Conservation (phyloP, 2,888 invertebrate species). For the Amblyjoppa proteus region DNA sequence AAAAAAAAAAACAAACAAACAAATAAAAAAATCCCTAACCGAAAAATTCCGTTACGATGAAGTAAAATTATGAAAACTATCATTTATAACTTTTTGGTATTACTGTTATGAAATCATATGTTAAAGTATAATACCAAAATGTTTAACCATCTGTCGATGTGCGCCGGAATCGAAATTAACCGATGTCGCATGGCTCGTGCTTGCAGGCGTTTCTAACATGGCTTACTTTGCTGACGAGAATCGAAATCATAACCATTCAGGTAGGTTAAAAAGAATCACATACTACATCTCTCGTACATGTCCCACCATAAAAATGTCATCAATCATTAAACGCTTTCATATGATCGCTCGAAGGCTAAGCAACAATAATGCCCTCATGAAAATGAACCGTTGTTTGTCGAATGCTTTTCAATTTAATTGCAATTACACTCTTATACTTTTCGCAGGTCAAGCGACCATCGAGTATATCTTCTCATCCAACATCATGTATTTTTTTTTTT, state of each 20-base stretch:
- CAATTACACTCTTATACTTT: too few species aligned
- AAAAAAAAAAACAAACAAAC: background rate
- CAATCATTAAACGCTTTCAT: background rate
- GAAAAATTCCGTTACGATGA: background rate
- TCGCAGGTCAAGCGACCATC: too few species aligned
- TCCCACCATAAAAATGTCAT: background rate
- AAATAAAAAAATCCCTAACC: background rate
- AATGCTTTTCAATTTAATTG: too few species aligned
- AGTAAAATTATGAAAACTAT: background rate
- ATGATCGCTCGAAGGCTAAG: background rate
- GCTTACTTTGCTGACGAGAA: constrained; percentile 92
- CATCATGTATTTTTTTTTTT: background rate
- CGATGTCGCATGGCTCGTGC: constrained; percentile 85
- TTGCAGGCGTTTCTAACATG: constrained; percentile 91
- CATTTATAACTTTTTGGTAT: background rate
- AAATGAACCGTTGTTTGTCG: too few species aligned
- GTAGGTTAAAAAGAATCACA: constrained; percentile 77
- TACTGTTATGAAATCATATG: background rate
- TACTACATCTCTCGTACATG: background rate
- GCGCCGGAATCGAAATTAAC: constrained; percentile 72
- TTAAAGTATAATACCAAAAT: background rate
- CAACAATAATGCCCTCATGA: too few species aligned
- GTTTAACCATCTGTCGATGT: background rate
- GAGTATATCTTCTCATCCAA: background rate
- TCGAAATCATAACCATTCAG: constrained; percentile 88